phyloP scores from a whole-genome alignment of 2,113 vertebrate species.

The Dolichallabes microphthalmus region DNA sequence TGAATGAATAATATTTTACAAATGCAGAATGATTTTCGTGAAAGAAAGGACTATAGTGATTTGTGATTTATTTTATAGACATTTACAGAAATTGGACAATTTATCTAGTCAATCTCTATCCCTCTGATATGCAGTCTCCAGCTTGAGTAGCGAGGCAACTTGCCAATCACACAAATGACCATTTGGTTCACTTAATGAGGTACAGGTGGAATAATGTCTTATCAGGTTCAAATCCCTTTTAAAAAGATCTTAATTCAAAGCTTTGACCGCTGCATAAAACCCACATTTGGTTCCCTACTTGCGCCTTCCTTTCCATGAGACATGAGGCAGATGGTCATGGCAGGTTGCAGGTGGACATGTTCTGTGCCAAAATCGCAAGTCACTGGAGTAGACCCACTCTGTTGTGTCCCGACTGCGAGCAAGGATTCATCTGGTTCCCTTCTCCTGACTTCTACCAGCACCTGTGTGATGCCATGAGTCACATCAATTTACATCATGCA shows the following conservation, averaged over 20 bases:
- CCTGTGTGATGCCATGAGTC: not conserved
- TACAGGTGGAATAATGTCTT: constrained; percentile 16
- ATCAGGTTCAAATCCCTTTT: not conserved
- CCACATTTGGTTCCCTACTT: not conserved
- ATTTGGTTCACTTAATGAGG: constrained; percentile 7
- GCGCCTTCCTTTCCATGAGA: not conserved
- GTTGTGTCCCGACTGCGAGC: not conserved
- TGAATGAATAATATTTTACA: no score
- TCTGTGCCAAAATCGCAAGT: not conserved
- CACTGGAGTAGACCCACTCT: constrained; percentile 1
- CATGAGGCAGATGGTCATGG: constrained; percentile 1
- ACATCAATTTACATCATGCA: not conserved
- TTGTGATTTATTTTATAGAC: not conserved
- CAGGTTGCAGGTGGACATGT: not conserved
- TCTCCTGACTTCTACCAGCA: constrained; percentile 1
- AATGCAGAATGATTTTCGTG: not conserved
- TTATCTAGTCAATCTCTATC: not conserved
- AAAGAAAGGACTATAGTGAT: not conserved
- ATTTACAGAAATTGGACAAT: not conserved
- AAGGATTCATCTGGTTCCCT: constrained; percentile 8
- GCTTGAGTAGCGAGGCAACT: not conserved
- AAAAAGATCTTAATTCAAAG: constrained; percentile 12
- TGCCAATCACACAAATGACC: constrained; percentile 3
- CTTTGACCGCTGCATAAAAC: constrained; percentile 9
- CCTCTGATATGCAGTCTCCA: not conserved